Evolutionary conservation across 1,140 invertebrate genomes (phyloP).

Genomic region (Tigriopus japonicus): DNA sequence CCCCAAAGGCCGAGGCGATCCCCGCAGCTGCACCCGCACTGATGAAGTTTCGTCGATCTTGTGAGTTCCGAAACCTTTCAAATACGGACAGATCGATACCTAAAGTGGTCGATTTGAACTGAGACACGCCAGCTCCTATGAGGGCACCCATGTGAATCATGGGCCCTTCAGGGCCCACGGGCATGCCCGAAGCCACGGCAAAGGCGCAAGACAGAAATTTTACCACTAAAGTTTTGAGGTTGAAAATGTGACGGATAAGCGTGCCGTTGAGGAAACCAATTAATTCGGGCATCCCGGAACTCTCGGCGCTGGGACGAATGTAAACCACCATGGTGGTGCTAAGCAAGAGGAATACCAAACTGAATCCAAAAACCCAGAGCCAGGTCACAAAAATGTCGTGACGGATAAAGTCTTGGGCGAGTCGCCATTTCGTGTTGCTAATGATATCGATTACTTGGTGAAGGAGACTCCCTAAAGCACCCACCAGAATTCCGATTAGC

Average conservation of each 20-base stretch:
- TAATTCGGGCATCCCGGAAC: conserved; percentile 29
- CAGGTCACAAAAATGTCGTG: conserved; percentile 18
- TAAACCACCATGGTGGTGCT: neutral
- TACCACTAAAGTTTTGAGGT: conserved; percentile 14
- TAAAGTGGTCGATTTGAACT: conserved; percentile 23
- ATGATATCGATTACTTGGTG: conserved; percentile 27
- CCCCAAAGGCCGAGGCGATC: conserved; percentile 19
- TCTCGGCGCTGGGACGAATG: conserved; percentile 24
- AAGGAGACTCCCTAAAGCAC: conserved; percentile 26
- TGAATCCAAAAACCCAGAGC: conserved; percentile 19
- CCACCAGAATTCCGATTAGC: conserved; percentile 26
- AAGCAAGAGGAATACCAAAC: neutral
- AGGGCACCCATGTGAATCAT: conserved; percentile 21
- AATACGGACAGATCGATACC: neutral
- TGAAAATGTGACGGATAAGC: conserved; percentile 21
- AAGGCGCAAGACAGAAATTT: conserved; percentile 5
- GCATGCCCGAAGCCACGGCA: conserved; percentile 17
- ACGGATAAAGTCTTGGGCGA: conserved; percentile 21
- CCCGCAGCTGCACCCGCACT: conserved; percentile 19
- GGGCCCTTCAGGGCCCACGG: conserved; percentile 27
- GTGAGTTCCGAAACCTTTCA: conserved; percentile 24
- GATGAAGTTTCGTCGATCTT: conserved; percentile 24
- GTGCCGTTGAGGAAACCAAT: conserved; percentile 30
- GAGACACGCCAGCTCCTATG: conserved; percentile 20
- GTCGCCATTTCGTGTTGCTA: conserved; percentile 24